These are phyloP conservation scores for Eurytoma californica DNA, from an alignment of 2,888 invertebrate genomes.

Conservation along the genomic window DNA sequence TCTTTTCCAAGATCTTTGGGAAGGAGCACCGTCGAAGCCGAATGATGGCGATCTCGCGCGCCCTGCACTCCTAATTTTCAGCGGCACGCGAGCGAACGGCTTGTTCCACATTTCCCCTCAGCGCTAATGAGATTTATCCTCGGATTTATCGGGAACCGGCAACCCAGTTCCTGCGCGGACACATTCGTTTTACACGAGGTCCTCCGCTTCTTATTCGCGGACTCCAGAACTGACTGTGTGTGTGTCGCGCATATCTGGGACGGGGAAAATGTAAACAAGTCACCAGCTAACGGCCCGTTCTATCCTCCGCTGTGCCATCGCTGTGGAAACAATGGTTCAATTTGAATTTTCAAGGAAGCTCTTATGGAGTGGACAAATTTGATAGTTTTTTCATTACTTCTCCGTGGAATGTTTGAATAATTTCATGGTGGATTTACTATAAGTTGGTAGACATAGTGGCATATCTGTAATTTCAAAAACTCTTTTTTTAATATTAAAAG, in stretches of 20 bases:
- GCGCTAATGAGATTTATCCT: constrained; percentile 52
- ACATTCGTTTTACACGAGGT: background rate
- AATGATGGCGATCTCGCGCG: background rate
- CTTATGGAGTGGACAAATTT: no score
- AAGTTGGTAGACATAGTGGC: no score
- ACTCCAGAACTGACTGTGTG: constrained; percentile 5
- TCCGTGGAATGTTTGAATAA: no score
- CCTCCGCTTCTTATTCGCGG: constrained; percentile 3
- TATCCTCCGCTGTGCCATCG: no score
- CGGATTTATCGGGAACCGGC: constrained; percentile 46
- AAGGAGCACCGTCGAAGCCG: no score
- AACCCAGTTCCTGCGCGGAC: constrained; percentile 16
- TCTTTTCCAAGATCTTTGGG: no score
- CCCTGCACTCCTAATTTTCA: background rate
- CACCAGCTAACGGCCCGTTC: background rate
- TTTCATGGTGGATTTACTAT: no score
- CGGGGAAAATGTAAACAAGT: background rate
- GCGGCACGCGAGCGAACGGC: constrained; percentile 1
- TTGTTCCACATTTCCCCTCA: constrained; percentile 10
- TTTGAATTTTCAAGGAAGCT: no score
- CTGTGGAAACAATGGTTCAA: no score
- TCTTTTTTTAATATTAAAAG: no score
- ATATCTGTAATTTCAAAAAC: no score
- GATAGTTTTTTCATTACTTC: no score
- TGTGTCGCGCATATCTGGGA: background rate